A percentile compares a stretch with the other conserved stretches of the same genome.
Evolutionary conservation across 2,797 vertebrate species (phyloP).

Genomic region (Hyperoplus immaculatus): DNA sequence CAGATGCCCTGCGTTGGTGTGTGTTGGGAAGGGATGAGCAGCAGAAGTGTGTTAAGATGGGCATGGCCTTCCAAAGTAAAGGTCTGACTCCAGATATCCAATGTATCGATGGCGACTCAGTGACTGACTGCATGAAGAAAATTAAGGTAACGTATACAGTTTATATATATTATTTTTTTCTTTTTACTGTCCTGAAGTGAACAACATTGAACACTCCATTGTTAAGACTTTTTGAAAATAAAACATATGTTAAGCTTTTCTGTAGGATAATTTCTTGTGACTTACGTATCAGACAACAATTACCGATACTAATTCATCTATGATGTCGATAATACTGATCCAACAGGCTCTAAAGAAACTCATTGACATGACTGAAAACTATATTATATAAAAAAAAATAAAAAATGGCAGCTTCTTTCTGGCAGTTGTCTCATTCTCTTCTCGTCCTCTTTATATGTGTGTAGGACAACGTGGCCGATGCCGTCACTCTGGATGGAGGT

Average conservation of each 20-base stretch:
- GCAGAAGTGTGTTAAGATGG: conserved; percentile 92
- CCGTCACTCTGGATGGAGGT: conserved; percentile 89
- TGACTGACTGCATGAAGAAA: conserved; percentile 89
- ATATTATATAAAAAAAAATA: too few species aligned
- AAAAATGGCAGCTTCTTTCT: background rate
- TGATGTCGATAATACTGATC: too few species aligned
- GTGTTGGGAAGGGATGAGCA: conserved; percentile 90
- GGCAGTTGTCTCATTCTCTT: background rate
- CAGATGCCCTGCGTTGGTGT: conserved; percentile 90
- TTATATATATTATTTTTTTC: background rate
- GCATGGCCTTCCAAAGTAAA: conserved; percentile 81
- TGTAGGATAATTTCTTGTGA: too few species aligned
- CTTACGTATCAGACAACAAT: too few species aligned
- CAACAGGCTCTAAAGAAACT: background rate
- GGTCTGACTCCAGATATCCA: conserved; percentile 87
- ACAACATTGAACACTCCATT: too few species aligned
- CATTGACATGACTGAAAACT: background rate
- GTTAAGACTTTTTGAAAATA: too few species aligned
- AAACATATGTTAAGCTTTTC: too few species aligned
- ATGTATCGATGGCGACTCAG: conserved; percentile 88
- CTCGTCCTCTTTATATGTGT: conserved; percentile 2
- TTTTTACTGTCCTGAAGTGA: background rate
- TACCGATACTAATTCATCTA: too few species aligned
- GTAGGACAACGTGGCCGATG: conserved; percentile 90
- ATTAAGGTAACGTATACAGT: conserved; percentile 77